Evolutionary conservation across 2,797 vertebrate genomes (phyloP).

Genomic region (Brachyalestes nurse): DNA sequence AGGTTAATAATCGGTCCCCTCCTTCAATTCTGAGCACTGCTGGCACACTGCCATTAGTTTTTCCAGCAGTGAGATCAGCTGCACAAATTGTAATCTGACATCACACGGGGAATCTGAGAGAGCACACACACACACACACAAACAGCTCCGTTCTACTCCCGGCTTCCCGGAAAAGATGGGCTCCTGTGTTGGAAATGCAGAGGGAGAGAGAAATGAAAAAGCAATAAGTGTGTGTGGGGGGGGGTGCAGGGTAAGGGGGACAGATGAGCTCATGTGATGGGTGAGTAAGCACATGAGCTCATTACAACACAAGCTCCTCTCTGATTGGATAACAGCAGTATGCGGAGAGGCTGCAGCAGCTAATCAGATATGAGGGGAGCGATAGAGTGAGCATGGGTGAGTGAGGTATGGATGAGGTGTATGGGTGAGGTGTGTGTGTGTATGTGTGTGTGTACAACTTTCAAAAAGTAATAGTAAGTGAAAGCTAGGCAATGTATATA

Average conservation of each 20-base stretch:
- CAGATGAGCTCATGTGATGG: constrained; percentile 67
- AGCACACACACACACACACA: constrained; percentile 6
- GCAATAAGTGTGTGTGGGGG: constrained; percentile 38
- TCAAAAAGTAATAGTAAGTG: too few species aligned
- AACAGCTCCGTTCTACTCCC: constrained; percentile 31
- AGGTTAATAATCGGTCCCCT: constrained; percentile 30
- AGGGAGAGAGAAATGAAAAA: constrained; percentile 40
- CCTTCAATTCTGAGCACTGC: neutral
- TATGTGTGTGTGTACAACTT: neutral
- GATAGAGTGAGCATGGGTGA: constrained; percentile 28
- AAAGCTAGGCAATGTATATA: too few species aligned
- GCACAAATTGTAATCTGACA: constrained; percentile 53
- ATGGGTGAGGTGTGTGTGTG: constrained; percentile 4
- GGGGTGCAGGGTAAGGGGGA: too few species aligned
- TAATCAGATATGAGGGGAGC: constrained; percentile 34
- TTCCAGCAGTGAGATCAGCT: constrained; percentile 54
- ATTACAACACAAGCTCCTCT: constrained; percentile 47
- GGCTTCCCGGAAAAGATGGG: constrained; percentile 54
- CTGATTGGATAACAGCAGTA: constrained; percentile 66
- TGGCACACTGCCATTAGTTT: constrained; percentile 40
- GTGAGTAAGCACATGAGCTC: constrained; percentile 73
- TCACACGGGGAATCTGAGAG: constrained; percentile 49
- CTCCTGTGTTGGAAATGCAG: constrained; percentile 56
- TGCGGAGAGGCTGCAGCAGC: constrained; percentile 39
- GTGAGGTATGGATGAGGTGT: neutral